Evolutionary conservation across 2,113 vertebrate genomes (phyloP).

Genomic region (Pithys albifrons): DNA sequence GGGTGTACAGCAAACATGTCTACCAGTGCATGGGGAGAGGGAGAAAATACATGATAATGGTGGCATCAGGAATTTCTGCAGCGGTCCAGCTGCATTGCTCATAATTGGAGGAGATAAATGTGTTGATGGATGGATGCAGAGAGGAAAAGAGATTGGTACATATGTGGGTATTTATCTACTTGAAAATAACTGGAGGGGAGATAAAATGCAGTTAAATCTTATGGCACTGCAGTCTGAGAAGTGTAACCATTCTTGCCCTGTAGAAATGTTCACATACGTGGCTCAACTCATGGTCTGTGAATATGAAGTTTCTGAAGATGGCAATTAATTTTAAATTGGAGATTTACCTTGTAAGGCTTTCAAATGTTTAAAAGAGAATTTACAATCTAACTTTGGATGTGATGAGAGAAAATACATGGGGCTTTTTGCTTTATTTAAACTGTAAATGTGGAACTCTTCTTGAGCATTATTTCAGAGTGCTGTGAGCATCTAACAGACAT

Average conservation of each 20-base stretch:
- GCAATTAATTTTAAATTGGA: not conserved
- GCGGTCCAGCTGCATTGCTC: not conserved
- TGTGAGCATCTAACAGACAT: conserved; percentile 24
- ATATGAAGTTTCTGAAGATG: not conserved
- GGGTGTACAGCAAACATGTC: not conserved
- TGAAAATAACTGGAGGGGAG: not conserved
- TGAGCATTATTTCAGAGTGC: not conserved
- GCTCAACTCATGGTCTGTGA: not conserved
- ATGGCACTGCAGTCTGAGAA: not conserved
- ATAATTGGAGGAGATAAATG: not conserved
- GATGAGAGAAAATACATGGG: not conserved
- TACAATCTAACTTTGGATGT: not conserved
- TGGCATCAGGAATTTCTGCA: not conserved
- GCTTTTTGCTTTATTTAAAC: not conserved
- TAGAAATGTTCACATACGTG: not conserved
- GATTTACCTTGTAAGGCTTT: not conserved
- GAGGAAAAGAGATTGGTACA: not conserved
- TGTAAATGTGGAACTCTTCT: not conserved
- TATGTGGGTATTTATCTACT: not conserved
- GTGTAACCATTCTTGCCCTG: not conserved
- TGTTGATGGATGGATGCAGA: not conserved
- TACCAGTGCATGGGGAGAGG: not conserved
- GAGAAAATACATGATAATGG: not conserved
- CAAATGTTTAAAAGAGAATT: not conserved
- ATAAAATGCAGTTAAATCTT: conserved; percentile 5